Percentiles rank a stretch among this genome's conserved stretches.
Evolutionary conservation across 2,113 vertebrate genomes (phyloP).

Genomic region (Mesitornis unicolor): DNA sequence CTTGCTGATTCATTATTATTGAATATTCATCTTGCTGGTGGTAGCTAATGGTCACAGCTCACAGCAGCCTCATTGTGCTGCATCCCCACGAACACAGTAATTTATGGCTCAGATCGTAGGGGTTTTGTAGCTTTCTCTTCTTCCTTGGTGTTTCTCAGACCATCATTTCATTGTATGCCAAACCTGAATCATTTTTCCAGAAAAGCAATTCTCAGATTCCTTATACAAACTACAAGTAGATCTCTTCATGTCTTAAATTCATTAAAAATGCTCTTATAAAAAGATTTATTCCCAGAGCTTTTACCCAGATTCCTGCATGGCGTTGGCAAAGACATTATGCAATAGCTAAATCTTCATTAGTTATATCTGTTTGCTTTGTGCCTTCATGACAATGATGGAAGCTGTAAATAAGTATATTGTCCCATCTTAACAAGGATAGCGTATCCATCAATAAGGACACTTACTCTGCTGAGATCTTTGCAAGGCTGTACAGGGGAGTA

Average conservation of each 20-base stretch:
- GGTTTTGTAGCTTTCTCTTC: not conserved
- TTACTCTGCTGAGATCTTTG: conserved; percentile 50
- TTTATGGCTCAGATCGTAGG: fast-evolving
- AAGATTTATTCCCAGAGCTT: not conserved
- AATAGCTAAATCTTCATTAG: conserved; percentile 58
- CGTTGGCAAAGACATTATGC: not conserved
- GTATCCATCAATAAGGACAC: conserved; percentile 61
- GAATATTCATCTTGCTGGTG: not conserved
- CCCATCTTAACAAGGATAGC: conserved; percentile 45
- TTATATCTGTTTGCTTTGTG: conserved; percentile 58
- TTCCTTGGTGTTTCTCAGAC: not conserved
- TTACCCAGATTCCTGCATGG: not conserved
- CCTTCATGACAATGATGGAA: conserved; percentile 39
- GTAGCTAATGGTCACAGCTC: not conserved
- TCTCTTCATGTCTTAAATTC: not conserved
- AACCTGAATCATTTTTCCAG: not conserved
- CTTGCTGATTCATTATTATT: not conserved
- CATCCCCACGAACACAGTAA: fast-evolving
- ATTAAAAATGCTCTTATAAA: not conserved
- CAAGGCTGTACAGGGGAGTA: conserved; percentile 46
- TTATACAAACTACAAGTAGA: not conserved
- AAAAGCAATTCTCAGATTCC: not conserved
- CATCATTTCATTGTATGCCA: not conserved
- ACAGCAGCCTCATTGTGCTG: fast-evolving
- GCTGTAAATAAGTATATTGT: conserved; percentile 55